Evolutionary conservation across 2,113 vertebrate genomes (phyloP).

Genomic region (Strix aluco): DNA sequence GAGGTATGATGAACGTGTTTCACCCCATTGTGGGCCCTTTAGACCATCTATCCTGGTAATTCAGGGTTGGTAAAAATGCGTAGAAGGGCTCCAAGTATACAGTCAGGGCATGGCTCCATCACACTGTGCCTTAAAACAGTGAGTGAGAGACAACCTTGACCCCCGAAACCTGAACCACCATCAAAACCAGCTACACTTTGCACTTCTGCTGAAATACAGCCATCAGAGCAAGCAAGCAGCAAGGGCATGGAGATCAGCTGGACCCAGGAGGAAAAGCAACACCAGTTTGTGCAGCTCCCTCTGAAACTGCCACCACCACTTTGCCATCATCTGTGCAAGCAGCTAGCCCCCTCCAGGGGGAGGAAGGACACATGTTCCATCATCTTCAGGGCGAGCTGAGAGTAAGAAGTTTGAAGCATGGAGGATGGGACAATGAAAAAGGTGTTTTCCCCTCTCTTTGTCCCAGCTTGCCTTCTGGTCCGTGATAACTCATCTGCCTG

Average conservation of each 20-base stretch:
- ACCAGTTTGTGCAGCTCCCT: background rate
- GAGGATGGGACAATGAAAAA: background rate
- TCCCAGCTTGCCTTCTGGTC: background rate
- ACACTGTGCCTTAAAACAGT: background rate
- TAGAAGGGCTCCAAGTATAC: background rate
- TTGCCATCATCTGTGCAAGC: background rate
- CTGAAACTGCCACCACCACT: background rate
- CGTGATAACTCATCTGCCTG: too few species aligned
- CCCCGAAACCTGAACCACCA: background rate
- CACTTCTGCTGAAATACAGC: background rate
- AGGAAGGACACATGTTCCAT: background rate
- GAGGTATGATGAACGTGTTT: rapidly evolving
- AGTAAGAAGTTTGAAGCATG: background rate
- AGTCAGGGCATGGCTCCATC: background rate
- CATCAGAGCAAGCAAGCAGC: background rate
- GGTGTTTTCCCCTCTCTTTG: background rate
- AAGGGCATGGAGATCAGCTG: background rate
- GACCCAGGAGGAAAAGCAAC: background rate
- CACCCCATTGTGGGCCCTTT: background rate
- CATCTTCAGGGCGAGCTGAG: background rate
- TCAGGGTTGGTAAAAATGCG: background rate
- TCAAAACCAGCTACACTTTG: background rate
- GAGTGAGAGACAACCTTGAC: background rate
- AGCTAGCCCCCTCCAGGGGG: rapidly evolving
- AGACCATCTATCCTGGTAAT: too few species aligned